phyloP scores from a whole-genome alignment of 2,113 vertebrate species.

The Rhodinocichla rosea region DNA sequence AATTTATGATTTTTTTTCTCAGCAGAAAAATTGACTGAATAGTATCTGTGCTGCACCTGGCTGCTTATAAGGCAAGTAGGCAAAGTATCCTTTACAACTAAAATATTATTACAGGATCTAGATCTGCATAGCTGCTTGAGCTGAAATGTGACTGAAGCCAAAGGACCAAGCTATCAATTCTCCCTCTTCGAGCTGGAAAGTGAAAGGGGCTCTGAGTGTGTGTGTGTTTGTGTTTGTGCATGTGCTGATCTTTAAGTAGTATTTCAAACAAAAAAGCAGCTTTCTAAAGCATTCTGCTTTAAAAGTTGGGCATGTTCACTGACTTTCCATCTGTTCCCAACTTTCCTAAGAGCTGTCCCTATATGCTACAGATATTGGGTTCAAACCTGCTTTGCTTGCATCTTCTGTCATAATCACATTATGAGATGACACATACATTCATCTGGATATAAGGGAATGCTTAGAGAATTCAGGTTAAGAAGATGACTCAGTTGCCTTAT shows the following conservation, averaged over 20 bases:
- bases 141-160: neutral
- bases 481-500: neutral
- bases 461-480: slow-evolving; percentile 18
- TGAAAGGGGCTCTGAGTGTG: neutral
- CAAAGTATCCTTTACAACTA: neutral
- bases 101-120: neutral
- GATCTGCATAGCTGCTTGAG: neutral
- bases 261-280: neutral
- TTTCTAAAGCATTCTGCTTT: neutral
- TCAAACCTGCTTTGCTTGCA: slow-evolving; percentile 13
- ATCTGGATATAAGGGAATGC: neutral
- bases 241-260: neutral
- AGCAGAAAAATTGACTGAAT: neutral
- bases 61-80: neutral
- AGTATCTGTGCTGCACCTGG: neutral
- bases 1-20: neutral
- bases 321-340: neutral
- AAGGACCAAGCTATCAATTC: neutral
- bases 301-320: neutral
- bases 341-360: neutral
- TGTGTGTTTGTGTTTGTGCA: rapidly evolving
- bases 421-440: neutral
- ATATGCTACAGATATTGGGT: neutral
- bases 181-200: neutral
- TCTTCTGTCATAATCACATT: neutral